Base-by-base conservation (phyloP, 1,140 invertebrate genomes). In the Ceratitis capitata region DNA sequence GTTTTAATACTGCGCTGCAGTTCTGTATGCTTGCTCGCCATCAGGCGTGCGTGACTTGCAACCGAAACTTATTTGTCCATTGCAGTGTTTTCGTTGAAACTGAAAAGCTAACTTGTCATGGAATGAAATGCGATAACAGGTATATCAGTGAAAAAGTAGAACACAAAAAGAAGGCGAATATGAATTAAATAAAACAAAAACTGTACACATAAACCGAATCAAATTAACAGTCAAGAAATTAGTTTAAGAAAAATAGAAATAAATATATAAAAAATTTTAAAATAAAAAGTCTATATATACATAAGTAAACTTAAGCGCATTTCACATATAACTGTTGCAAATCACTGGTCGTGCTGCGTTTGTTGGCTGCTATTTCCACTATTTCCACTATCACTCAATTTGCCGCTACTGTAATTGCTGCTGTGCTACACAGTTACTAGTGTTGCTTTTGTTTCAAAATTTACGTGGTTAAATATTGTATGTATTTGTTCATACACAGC, bases 41-140 rank as follows among this genome's bases (percentile, higher is more conserved):
- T 2, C n/a, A 26, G 26, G 69, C 39, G 39, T 78, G 69, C 69
- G 39, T 78, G 69, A 78, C 69, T 78, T 78, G 69, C 69, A 78
- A 39, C 32, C 7, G 14, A 69, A 64, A 45, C 45, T 26, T 45
- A 45, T 10, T 78, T 45, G 39, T 45, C 19, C 39, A 78, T 23
- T 78, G 69, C 69, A n/a, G 69, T 45, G 39, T 47, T 23, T 42
- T 32, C 7, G 19, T 45, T n/a, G 42, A 78, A 78, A 78, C 45
- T 78, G 19, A 26, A 78, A 78, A 78, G 39, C 69, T 78, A 45
- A 39, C 19, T 78, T 78, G 39, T 45, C 69, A 45, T 0, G n/a
- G n/a, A 78, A 45, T 14, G 69, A 23, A 78, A 78, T 9, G 7
- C 16, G 4, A 12, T 4, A 7, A 7, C 10, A 19, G 3, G 19